Evolutionary conservation across 1,140 invertebrate genomes (phyloP).

Genomic region (Leptonema lineaticorne): DNA sequence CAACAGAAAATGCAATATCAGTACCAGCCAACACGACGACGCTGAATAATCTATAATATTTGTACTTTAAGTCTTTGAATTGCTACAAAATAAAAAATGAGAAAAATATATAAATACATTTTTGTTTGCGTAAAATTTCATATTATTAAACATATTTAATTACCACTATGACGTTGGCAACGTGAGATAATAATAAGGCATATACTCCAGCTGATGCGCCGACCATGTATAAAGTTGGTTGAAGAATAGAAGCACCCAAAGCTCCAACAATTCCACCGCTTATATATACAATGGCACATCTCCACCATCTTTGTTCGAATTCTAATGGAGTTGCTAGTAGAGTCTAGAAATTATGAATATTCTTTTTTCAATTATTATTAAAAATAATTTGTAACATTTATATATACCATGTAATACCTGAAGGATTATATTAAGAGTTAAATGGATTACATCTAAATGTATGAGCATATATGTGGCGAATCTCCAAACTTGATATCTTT

Average conservation of each 20-base stretch:
- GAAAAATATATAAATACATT: background rate
- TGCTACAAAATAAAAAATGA: constrained; percentile 52
- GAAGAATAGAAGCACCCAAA: constrained; percentile 75
- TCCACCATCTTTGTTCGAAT: constrained; percentile 78
- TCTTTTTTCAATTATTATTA: background rate
- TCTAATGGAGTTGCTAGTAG: constrained; percentile 72
- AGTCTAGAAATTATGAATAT: constrained; percentile 54
- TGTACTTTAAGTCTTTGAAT: constrained; percentile 60
- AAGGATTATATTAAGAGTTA: constrained; percentile 63
- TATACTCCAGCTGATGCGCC: constrained; percentile 95
- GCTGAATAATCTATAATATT: constrained; percentile 57
- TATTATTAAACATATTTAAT: constrained; percentile 43
- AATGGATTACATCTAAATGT: constrained; percentile 69
- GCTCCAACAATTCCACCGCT: constrained; percentile 70
- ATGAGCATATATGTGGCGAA: constrained; percentile 82
- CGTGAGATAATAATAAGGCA: constrained; percentile 86
- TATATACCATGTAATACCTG: constrained; percentile 48
- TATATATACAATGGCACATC: constrained; percentile 70
- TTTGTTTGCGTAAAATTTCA: background rate
- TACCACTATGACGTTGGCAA: constrained; percentile 86
- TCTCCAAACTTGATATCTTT: constrained; percentile 66
- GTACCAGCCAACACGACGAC: constrained; percentile 58
- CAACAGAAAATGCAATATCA: constrained; percentile 56
- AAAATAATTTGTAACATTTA: background rate
- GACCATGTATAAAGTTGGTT: constrained; percentile 76